Conservation (phyloP, 2,797 vertebrate genomes). For the Eulemur mongoz region DNA sequence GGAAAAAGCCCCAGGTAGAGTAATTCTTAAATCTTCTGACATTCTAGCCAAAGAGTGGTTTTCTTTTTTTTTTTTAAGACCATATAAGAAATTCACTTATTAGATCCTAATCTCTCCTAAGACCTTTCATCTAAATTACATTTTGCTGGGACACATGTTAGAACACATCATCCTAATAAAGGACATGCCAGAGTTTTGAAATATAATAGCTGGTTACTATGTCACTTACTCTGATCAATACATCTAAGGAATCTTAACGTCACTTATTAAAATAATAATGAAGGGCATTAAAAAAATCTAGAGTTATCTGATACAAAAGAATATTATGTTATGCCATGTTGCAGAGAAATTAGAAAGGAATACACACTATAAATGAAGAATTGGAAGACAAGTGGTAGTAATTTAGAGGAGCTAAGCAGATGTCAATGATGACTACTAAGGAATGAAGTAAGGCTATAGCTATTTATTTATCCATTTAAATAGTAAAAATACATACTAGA, state of each 20-base stretch:
- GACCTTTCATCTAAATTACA: not conserved
- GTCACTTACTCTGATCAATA: not conserved
- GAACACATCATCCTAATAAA: not conserved
- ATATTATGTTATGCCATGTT: not conserved
- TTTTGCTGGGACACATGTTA: not conserved
- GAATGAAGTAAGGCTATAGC: not conserved
- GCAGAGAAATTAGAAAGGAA: not conserved
- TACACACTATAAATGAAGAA: not conserved
- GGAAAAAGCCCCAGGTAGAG: not conserved
- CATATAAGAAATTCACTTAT: not conserved
- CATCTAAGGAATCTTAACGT: not conserved
- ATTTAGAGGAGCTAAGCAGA: not conserved
- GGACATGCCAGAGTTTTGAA: not conserved
- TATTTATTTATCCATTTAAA: not conserved
- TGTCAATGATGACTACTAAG: not conserved
- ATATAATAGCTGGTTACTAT: not conserved
- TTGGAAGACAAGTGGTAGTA: not conserved
- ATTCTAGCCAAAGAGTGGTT: not conserved
- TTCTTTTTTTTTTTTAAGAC: not conserved
- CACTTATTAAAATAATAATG: not conserved
- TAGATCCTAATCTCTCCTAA: not conserved
- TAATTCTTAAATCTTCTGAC: not conserved
- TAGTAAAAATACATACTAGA: not conserved
- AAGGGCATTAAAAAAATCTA: not conserved
- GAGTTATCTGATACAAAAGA: not conserved